Base-by-base conservation (phyloP, 2,888 invertebrate species). In the Erynnis tages region DNA sequence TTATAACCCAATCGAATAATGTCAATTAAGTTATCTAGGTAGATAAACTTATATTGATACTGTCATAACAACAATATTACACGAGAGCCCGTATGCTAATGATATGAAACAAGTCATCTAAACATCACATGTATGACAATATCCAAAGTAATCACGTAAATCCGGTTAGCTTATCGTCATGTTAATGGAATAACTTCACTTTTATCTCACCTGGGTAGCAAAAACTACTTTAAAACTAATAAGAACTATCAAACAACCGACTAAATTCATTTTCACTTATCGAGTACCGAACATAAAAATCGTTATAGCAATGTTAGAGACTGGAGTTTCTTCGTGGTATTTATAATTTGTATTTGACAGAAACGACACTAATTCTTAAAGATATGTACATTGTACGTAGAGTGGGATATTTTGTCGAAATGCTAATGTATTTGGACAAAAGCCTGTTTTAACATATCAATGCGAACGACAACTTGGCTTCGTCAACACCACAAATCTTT, bases 261-360 rank as follows among this genome's bases (percentile, higher is more conserved):
- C 29, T 1, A 72, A 27, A 59, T 70, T 63, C 65, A 76, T 66
- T 40, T 69, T 61, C 14, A 21, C 14, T 4, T 4, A 19, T 13
- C 21, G 23, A 6, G 10, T 21, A 37, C 37, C n/a, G 13, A 38
- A 23, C 23, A 11, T 23, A 21, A 23, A 34, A 14, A 16, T 34
- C 14, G 32, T 34, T 25, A 35, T 19, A 2, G 25, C 8, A 46
- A 46, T 46, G 46, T 37, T 21, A 8, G 8, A 14, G 8, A 27
- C 11, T 3, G 8, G 13, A 11, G 25, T 17, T 27, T 14, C 23
- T 67, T 63, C 66, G 53, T 61, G 57, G 63, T 69, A 74, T 71
- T 67, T 71, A 76, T 77, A 71, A 71, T 75, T 73, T 58, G 57
- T 73, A 71, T 75, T 72, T 67, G 56, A 29, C 57, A 55, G 57